Base-by-base conservation (phyloP, 2,113 vertebrate species). In the Micronycteris hirsuta region DNA sequence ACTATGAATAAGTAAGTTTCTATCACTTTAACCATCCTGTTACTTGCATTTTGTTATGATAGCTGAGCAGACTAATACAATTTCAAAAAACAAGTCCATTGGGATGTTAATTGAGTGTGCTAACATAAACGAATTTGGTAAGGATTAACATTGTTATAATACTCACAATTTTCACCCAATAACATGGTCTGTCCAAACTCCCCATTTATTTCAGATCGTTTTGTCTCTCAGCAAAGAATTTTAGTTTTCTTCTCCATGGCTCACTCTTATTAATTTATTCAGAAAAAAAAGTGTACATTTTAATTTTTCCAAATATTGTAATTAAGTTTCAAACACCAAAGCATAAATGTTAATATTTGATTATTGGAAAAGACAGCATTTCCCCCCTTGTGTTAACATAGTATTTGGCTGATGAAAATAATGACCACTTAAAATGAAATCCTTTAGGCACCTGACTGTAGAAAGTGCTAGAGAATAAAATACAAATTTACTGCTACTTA, bases 391-490 rank as follows among this genome's bases (percentile, higher is more conserved):
- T 73, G 20, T 89, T 58, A 93, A 86, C 38, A 31, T 45, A 77
- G 86, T 83, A 68, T n/a, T 20, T 83, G 74, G 82, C 45, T 92
- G 47, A 43, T 43, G 5, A 28, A 77, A 96, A 76, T 19, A 81
- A 86, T 31, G 73, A 4, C 7, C 68, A 85, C 9, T 91, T 86
- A 56, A 56, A 91, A 76, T 41, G 36, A 78, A 67, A 26, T 65
- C 38, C 77, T 76, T 61, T 61, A 97, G 96, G 96, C 94, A 97
- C 96, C 96, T 95, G 80, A 61, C 86, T 91, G 36, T 74, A 86
- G 26, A 28, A 61, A 61, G 7, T 61, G 58, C 58, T 61, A 28
- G 58, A 28, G 61, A 63, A 31, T 63, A 28, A 4, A 61, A 61
- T 61, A 63, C 28, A 63, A 63, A 63, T 31, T 63, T 63, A 63